These are phyloP conservation scores for Chiloscyllium punctatum DNA, from an alignment of 2,797 vertebrate species.

Conservation along the genomic window DNA sequence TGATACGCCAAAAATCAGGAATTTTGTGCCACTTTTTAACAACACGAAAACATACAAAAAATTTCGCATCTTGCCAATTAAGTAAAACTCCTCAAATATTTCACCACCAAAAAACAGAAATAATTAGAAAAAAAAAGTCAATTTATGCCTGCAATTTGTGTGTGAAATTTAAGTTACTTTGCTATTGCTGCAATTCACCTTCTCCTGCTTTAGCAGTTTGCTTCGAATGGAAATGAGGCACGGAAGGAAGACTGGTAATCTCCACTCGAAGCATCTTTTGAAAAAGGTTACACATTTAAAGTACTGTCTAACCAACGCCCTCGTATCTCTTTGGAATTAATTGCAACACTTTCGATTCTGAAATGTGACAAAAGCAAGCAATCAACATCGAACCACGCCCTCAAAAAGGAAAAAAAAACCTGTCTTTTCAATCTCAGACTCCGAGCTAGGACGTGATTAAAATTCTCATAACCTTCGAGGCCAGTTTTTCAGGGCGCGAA, in stretches of 20 bases:
- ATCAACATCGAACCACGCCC: neutral
- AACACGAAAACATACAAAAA: neutral
- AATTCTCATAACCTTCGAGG: neutral
- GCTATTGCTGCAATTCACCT: neutral
- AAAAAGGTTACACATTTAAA: constrained; percentile 30
- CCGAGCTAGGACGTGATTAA: neutral
- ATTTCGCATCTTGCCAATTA: neutral
- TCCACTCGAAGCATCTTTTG: neutral
- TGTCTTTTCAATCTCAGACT: neutral
- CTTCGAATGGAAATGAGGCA: neutral
- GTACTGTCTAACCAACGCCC: neutral
- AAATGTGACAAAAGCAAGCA: neutral
- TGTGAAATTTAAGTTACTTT: neutral
- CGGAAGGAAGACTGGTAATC: neutral
- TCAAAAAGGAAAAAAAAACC: neutral
- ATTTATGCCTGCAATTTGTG: neutral
- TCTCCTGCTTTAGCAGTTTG: neutral
- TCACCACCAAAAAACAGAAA: neutral
- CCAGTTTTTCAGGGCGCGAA: neutral
- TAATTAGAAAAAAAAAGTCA: neutral
- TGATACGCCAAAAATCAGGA: neutral
- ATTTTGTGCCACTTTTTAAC: neutral
- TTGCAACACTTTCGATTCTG: constrained; percentile 2
- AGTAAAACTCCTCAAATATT: neutral
- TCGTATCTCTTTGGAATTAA: neutral